A percentile compares a stretch with the other conserved stretches of the same genome.
Evolutionary conservation across 2,888 invertebrate species (phyloP).

Genomic region (Leuctra nigra): DNA sequence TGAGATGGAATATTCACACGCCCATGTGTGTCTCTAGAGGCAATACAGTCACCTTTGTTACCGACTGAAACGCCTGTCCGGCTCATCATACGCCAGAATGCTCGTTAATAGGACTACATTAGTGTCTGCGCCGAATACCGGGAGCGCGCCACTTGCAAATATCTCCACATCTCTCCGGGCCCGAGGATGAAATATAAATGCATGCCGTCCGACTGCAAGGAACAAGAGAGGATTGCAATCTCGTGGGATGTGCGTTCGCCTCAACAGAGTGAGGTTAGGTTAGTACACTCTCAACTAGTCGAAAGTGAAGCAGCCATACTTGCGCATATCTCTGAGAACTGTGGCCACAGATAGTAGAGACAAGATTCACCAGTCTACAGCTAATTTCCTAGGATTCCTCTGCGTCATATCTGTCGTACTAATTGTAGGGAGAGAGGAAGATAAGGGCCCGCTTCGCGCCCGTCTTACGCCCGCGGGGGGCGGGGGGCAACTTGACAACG

Average conservation of each 20-base stretch:
- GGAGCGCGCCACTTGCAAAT: background rate
- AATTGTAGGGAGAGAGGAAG: conserved; percentile 12
- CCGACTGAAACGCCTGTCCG: background rate
- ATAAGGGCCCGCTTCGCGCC: conserved; percentile 1
- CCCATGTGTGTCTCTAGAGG: too few species aligned
- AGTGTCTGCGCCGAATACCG: background rate
- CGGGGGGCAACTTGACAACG: conserved; percentile 1
- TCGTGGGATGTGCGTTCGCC: background rate
- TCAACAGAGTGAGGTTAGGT: too few species aligned
- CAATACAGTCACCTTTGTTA: background rate
- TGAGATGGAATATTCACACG: too few species aligned
- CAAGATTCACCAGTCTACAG: conserved; percentile 6
- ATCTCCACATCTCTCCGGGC: background rate
- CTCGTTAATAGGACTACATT: conserved; percentile 14
- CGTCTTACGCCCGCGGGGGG: background rate
- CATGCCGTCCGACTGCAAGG: background rate
- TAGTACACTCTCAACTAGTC: background rate
- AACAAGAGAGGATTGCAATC: background rate
- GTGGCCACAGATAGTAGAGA: too few species aligned
- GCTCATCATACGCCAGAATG: background rate
- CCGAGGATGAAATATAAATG: conserved; percentile 9
- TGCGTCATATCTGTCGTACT: conserved; percentile 14
- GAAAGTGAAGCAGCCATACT: conserved; percentile 5
- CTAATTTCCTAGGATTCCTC: conserved; percentile 15
- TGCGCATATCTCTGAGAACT: too few species aligned